These are phyloP conservation scores for Thymallus thymallus DNA, from an alignment of 2,113 vertebrate species.

Conservation along the genomic window DNA sequence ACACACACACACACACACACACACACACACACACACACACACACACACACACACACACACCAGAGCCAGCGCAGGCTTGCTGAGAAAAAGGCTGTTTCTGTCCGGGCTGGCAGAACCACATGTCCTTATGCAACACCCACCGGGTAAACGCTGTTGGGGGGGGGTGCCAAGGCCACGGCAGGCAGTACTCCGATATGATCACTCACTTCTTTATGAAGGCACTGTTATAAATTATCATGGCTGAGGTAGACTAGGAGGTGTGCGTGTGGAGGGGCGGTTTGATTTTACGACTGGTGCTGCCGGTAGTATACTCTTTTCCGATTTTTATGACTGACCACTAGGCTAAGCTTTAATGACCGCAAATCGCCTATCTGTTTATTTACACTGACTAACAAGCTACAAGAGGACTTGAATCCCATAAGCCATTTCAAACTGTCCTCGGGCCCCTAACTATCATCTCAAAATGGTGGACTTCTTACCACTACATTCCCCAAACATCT, in stretches of 20 bases:
- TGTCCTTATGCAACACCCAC: neutral
- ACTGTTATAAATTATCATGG: neutral
- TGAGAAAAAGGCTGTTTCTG: conserved; percentile 4
- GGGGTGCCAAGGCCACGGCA: neutral
- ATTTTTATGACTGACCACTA: neutral
- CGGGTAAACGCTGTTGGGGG: neutral
- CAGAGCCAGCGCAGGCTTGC: too few species aligned
- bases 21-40: neutral
- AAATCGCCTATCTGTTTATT: too few species aligned
- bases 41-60: neutral
- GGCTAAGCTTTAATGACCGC: too few species aligned
- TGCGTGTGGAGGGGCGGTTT: neutral
- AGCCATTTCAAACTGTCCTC: neutral
- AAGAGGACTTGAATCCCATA: neutral
- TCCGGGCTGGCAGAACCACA: neutral
- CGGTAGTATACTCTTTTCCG: neutral
- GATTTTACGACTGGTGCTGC: neutral
- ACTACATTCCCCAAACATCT: too few species aligned
- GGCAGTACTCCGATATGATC: neutral
- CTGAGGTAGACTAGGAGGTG: neutral
- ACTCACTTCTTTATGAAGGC: neutral
- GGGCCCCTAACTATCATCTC: neutral
- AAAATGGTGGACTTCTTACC: neutral
- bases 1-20: neutral
- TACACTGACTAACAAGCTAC: neutral